A percentile compares a stretch with the other conserved stretches of the same genome.
Conservation (phyloP, 2,888 invertebrate species). For the Phania funesta region DNA sequence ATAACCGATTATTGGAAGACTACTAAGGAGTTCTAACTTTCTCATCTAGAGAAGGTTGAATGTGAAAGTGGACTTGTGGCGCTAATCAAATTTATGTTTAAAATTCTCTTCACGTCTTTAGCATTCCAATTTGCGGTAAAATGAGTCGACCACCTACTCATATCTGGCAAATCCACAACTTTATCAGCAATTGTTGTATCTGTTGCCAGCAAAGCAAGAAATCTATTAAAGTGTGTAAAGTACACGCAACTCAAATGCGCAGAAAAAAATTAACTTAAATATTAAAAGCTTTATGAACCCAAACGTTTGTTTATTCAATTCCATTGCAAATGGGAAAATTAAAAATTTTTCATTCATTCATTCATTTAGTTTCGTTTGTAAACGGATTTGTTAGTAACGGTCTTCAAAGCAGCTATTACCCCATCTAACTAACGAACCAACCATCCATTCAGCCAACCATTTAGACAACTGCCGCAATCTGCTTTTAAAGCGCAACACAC, state of each 20-base stretch:
- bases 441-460: constrained; percentile 27
- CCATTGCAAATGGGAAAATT: constrained; percentile 31
- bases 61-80: too few relatives aligned
- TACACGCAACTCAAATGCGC: neutral
- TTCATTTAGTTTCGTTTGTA: constrained; percentile 29
- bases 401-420: constrained; percentile 52
- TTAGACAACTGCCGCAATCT: constrained; percentile 28
- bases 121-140: neutral
- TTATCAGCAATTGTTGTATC: neutral
- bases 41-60: too few relatives aligned
- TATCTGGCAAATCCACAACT: neutral
- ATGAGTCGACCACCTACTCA: neutral
- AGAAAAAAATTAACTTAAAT: neutral
- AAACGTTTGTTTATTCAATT: constrained; percentile 18
- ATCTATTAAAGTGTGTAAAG: neutral
- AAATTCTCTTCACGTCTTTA: too few relatives aligned
- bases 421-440: constrained; percentile 41
- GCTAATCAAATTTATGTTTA: too few relatives aligned
- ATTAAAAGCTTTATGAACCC: constrained; percentile 13
- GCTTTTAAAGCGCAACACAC: neutral
- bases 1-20: too few relatives aligned
- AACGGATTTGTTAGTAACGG: constrained; percentile 53
- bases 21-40: too few relatives aligned
- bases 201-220: too few relatives aligned
- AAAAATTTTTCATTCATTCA: constrained; percentile 20